Evolutionary conservation across 2,888 invertebrate species (phyloP).

Genomic region (Actias luna): DNA sequence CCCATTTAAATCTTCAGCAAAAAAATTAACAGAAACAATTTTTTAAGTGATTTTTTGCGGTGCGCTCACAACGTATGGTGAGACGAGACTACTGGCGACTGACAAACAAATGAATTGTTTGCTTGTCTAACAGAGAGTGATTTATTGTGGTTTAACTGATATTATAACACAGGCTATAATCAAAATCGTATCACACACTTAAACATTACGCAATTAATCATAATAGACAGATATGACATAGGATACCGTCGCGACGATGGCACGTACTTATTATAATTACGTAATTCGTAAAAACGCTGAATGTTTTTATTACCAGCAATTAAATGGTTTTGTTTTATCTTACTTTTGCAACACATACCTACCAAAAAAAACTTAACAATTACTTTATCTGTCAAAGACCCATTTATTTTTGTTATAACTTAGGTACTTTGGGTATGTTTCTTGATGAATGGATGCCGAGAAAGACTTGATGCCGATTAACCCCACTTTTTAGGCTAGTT

Average conservation of each 20-base stretch:
- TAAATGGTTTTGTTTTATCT: background rate
- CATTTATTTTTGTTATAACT: no score
- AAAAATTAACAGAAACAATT: constrained; percentile 49
- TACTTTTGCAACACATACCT: background rate
- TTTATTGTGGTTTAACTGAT: constrained; percentile 51
- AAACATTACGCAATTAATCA: constrained; percentile 33
- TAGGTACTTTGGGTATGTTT: no score
- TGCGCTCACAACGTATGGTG: constrained; percentile 54
- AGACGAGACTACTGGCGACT: constrained; percentile 50
- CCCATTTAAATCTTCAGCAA: constrained; percentile 39
- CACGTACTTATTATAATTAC: constrained; percentile 11
- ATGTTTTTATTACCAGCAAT: background rate
- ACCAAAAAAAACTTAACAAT: no score
- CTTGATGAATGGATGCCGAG: no score
- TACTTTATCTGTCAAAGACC: no score
- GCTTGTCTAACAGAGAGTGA: constrained; percentile 57
- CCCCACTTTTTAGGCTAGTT: no score
- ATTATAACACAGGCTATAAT: constrained; percentile 20
- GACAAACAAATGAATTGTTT: constrained; percentile 69
- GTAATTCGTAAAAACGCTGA: background rate
- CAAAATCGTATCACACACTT: constrained; percentile 22
- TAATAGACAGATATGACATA: constrained; percentile 12
- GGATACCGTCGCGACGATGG: constrained; percentile 12
- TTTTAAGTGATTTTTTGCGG: constrained; percentile 53
- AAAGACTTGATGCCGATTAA: no score